Base-by-base conservation (phyloP, 2,797 vertebrate species). In the Gorsachius magnificus region DNA sequence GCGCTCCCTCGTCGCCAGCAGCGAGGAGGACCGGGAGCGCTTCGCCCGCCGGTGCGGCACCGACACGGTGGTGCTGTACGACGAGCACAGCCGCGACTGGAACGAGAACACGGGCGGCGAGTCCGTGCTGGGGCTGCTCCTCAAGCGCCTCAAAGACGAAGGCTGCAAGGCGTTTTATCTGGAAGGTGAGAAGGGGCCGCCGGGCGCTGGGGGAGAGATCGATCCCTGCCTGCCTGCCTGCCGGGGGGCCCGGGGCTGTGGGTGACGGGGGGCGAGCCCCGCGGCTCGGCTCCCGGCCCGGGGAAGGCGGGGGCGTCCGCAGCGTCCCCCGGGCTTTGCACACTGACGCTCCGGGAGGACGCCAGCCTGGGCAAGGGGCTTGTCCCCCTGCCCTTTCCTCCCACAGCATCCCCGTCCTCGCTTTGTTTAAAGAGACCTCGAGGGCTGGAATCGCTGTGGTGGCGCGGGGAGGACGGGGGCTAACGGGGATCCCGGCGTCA, bases 61-160 rank as follows among this genome's bases (percentile, higher is more conserved):
- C 33, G 99, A 99, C 97, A 99, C 99, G 2, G 98, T 99, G 29
- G 98, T 99, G 69, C 98, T 99, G 70, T 99, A 99, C 98, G 99
- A 99, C 56, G 99, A 99, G 97, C 98, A 98, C 97, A 99, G 99
- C 91, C 97, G 97, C 93, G 98, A 98, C 70, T 99, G 99, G 98
- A 99, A 99, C 97, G 99, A 99, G 97, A 99, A 99, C 66, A 98
- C 99, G 21, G 98, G 99, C 87, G 98, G 99, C 7, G 99, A 98
- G 63, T 99, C 99, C 4, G 99, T 99, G 75, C 95, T 99, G 82
- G 99, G 98, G 58, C 97, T 99, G 48, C 98, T 99, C 24, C 99
- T 99, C n/a, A 98, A 99, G 60, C 99, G 99, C 66, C 99, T 99
- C 38, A 99, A 99, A 97, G 99, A 99, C 50, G 99, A 99, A 93